Percentiles rank a stretch among this genome's conserved stretches.
phyloP scores from a whole-genome alignment of 2,888 invertebrate species.

The Brassicogethes aeneus region DNA sequence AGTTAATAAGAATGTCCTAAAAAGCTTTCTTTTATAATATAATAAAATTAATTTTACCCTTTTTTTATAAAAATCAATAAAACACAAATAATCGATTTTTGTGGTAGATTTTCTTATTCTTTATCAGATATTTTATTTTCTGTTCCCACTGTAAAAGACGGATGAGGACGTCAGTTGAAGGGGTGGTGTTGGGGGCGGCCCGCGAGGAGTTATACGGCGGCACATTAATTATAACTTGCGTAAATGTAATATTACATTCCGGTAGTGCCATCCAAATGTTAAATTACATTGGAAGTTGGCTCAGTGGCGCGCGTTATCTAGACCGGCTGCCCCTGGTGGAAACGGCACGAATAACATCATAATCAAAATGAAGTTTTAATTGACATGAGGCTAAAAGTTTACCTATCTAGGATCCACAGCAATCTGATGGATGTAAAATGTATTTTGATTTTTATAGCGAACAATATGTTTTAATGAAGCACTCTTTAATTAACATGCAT shows the following conservation, averaged over 20 bases:
- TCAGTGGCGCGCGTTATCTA: slow-evolving; percentile 30
- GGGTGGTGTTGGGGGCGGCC: slow-evolving; percentile 19
- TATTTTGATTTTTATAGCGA: slow-evolving; percentile 22
- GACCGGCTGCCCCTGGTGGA: slow-evolving; percentile 22
- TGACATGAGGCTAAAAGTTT: slow-evolving; percentile 27
- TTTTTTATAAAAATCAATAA: no score
- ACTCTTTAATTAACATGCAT: neutral
- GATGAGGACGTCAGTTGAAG: slow-evolving; percentile 8
- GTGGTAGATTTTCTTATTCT: no score
- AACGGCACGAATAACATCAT: slow-evolving; percentile 30
- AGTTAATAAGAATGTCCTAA: no score
- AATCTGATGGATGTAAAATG: no score
- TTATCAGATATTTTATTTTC: no score
- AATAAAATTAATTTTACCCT: no score
- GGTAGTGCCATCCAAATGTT: slow-evolving; percentile 35
- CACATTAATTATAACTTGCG: slow-evolving; percentile 38
- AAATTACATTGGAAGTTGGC: slow-evolving; percentile 36
- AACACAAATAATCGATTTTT: no score
- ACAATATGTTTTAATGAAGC: no score
- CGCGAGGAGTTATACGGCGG: slow-evolving; percentile 27
- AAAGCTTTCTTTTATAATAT: no score
- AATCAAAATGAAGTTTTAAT: slow-evolving; percentile 36
- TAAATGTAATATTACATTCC: slow-evolving; percentile 37
- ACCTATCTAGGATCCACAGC: no score
- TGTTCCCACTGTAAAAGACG: no score